phyloP scores from a whole-genome alignment of 2,888 invertebrate species.

The Exephanes ischioxanthus region DNA sequence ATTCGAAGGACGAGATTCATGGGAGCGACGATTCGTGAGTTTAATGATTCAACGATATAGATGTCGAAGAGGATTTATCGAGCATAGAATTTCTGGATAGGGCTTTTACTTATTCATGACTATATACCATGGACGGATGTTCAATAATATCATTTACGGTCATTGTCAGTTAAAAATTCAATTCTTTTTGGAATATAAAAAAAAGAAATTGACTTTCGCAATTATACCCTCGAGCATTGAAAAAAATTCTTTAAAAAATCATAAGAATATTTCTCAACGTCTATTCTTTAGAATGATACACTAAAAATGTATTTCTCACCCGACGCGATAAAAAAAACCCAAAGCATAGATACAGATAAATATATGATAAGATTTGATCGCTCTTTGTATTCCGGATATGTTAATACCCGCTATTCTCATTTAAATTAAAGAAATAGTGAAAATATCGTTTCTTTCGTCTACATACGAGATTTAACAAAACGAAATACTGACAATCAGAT shows the following conservation, averaged over 20 bases:
- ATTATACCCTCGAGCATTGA: no score
- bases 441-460: not conserved
- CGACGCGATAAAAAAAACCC: no score
- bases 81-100: conserved; percentile 1
- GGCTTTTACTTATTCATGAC: conserved; percentile 13
- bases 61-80: conserved; percentile 50
- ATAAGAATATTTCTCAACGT: no score
- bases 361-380: no score
- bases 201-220: not conserved
- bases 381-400: no score
- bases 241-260: no score
- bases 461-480: not conserved
- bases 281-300: no score
- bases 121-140: not conserved
- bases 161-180: not conserved
- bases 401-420: no score
- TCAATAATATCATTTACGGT: not conserved
- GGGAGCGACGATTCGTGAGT: conserved; percentile 34
- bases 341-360: no score
- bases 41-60: conserved; percentile 58
- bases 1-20: conserved; percentile 13
- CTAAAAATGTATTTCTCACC: no score
- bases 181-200: not conserved
- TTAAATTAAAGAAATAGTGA: no score
- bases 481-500: not conserved